Conservation (phyloP, 2,797 vertebrate genomes). For the Miichthys miiuy region DNA sequence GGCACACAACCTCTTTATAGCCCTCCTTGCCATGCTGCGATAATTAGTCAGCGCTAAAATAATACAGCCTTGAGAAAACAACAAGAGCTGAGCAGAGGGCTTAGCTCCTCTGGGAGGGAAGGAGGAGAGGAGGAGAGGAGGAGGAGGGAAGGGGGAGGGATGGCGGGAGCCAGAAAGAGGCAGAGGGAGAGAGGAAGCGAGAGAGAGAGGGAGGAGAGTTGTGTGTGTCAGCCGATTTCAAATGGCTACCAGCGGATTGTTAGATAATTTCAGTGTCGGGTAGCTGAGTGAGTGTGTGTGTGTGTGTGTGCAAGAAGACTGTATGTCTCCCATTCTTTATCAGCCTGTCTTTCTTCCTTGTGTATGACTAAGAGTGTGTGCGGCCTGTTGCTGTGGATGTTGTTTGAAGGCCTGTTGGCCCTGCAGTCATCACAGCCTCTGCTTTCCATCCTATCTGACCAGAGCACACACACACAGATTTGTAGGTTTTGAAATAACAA, state of each 20-base stretch:
- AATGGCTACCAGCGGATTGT: constrained; percentile 71
- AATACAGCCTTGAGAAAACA: constrained; percentile 79
- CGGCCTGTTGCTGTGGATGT: constrained; percentile 17
- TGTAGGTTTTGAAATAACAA: neutral
- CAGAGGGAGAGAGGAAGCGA: neutral
- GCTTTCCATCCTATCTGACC: constrained; percentile 25
- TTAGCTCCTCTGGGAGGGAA: constrained; percentile 68
- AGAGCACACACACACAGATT: constrained; percentile 14
- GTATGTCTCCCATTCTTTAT: constrained; percentile 30
- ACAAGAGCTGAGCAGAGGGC: constrained; percentile 72
- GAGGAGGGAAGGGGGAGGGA: neutral
- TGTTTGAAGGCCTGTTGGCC: constrained; percentile 38
- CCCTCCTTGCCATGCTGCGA: constrained; percentile 72
- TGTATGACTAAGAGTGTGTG: constrained; percentile 32
- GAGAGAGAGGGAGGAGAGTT: constrained; percentile 31
- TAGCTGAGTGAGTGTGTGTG: constrained; percentile 29
- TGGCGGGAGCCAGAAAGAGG: constrained; percentile 17
- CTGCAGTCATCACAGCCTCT: constrained; percentile 36
- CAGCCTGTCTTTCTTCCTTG: neutral
- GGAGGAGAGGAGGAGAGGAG: constrained; percentile 23
- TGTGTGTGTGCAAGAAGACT: neutral
- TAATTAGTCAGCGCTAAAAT: constrained; percentile 82
- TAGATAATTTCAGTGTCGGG: constrained; percentile 72
- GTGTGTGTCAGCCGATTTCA: constrained; percentile 72
- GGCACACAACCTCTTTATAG: constrained; percentile 65